Conservation (phyloP, 1,140 invertebrate species). For the Branchinecta lynchi region DNA sequence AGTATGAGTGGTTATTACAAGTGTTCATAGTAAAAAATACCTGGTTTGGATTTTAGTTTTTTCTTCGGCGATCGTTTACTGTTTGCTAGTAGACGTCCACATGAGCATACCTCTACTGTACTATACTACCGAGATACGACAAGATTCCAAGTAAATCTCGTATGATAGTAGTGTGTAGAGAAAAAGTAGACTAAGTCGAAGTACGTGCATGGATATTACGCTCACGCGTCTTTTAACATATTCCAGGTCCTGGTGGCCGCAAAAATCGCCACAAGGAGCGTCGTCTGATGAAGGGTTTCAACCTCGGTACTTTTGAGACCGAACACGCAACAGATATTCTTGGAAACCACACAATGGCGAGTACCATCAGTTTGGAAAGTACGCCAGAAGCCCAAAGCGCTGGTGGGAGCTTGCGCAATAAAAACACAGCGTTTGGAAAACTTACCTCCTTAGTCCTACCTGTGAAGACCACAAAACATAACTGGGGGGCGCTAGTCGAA, state of each 20-base stretch:
- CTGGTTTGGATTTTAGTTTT: too few relatives aligned
- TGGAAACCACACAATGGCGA: constrained; percentile 24
- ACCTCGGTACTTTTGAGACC: constrained; percentile 52
- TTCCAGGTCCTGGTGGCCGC: constrained; percentile 65
- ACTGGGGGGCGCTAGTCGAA: constrained; percentile 64
- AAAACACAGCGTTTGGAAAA: constrained; percentile 40
- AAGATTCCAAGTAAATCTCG: too few relatives aligned
- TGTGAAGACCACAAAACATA: constrained; percentile 38
- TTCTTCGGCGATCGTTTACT: too few relatives aligned
- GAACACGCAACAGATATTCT: constrained; percentile 29
- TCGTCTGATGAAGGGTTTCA: constrained; percentile 84
- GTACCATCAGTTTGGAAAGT: constrained; percentile 18
- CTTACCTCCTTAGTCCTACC: constrained; percentile 29
- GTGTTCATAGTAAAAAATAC: too few relatives aligned
- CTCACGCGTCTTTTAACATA: not conserved
- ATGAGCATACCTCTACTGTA: too few relatives aligned
- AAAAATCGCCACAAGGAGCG: constrained; percentile 84
- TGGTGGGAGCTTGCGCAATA: constrained; percentile 34
- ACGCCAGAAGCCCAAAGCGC: constrained; percentile 27
- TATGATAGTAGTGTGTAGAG: too few relatives aligned
- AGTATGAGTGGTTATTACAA: too few relatives aligned
- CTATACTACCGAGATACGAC: too few relatives aligned
- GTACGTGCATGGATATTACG: too few relatives aligned
- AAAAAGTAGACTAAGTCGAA: too few relatives aligned
- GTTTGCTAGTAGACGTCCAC: too few relatives aligned